These are phyloP conservation scores for Trematomus bernacchii DNA, from an alignment of 2,797 vertebrate genomes.

Conservation along the genomic window DNA sequence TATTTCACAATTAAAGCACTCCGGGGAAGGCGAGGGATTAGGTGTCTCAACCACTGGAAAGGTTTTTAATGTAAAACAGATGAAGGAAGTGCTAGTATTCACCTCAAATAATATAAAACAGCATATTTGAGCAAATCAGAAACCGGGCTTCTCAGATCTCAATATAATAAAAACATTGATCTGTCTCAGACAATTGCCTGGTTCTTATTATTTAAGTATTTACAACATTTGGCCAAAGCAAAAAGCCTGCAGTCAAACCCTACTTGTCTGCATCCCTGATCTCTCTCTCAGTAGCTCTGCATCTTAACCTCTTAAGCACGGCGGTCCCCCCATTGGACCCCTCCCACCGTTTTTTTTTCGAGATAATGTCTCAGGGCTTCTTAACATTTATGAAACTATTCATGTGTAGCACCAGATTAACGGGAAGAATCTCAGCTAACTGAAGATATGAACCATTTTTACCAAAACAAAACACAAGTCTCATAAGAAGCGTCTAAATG, in stretches of 20 bases:
- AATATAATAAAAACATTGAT: slow-evolving; percentile 16
- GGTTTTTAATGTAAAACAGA: slow-evolving; percentile 39
- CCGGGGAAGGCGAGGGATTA: slow-evolving; percentile 40
- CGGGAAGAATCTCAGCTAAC: no score
- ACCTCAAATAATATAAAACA: neutral
- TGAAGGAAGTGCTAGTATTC: slow-evolving; percentile 49
- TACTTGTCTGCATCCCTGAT: slow-evolving; percentile 6
- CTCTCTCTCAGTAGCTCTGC: neutral
- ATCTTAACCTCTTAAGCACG: no score
- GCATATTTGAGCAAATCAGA: no score
- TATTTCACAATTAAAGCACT: slow-evolving; percentile 58
- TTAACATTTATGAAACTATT: no score
- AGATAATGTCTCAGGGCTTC: no score
- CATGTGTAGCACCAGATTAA: no score
- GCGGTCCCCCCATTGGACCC: no score
- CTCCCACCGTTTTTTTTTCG: no score
- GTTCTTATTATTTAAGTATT: slow-evolving; percentile 8
- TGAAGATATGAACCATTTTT: no score
- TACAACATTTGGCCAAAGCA: neutral
- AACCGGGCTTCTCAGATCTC: neutral
- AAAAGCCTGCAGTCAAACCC: neutral
- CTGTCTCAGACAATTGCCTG: neutral
- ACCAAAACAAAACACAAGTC: no score
- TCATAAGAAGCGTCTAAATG: no score
- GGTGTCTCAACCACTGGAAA: slow-evolving; percentile 42